Conservation (phyloP, 2,113 vertebrate species). For the Addax nasomaculatus region DNA sequence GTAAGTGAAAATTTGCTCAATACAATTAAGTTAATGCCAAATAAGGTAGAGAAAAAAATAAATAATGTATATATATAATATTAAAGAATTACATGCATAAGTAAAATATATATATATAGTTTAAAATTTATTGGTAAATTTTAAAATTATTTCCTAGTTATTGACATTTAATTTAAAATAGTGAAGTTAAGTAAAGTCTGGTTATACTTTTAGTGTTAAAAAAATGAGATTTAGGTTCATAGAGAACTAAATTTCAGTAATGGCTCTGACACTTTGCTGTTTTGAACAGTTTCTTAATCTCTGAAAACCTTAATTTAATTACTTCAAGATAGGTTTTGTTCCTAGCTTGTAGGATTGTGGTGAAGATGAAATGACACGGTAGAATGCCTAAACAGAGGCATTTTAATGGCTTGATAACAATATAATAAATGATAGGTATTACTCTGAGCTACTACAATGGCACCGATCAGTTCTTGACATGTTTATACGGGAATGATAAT, state of each 20-base stretch:
- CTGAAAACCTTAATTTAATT: not conserved
- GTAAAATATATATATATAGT: not conserved
- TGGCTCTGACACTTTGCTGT: not conserved
- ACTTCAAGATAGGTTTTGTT: not conserved
- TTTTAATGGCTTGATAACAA: not conserved
- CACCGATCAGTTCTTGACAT: constrained; percentile 33
- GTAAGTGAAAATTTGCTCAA: not conserved
- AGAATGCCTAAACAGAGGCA: not conserved
- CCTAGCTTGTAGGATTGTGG: not conserved
- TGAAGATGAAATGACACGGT: not conserved
- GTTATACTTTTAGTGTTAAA: not conserved
- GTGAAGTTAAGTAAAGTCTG: constrained; percentile 42
- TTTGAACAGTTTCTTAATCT: constrained; percentile 22
- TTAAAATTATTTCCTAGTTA: constrained; percentile 40
- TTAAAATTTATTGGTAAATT: constrained; percentile 45
- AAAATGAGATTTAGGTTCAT: not conserved
- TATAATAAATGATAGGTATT: not conserved
- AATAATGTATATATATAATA: not conserved
- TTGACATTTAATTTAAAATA: constrained; percentile 60
- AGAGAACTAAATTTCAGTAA: not conserved
- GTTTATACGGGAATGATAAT: constrained; percentile 55
- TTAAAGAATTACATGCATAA: not conserved
- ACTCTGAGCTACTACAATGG: not conserved
- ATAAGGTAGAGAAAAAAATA: constrained; percentile 52
- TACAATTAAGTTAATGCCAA: constrained; percentile 43